Conservation (phyloP, 1,140 invertebrate species). For the Drosophila ananassae region DNA sequence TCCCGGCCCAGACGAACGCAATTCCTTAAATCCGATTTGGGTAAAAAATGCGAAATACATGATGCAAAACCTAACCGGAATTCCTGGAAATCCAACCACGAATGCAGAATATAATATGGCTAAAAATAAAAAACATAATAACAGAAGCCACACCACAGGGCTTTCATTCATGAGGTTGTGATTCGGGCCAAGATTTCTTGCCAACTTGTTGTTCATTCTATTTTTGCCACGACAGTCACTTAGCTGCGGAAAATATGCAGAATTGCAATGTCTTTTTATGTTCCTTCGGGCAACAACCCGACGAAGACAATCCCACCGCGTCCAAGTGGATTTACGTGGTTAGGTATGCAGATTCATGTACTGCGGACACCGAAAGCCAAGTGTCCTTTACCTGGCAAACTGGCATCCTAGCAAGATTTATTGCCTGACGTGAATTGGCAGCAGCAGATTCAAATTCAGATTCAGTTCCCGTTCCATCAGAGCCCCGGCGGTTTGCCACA, state of each 20-base stretch:
- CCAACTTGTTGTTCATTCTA: background rate
- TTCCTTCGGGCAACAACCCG: conserved; percentile 8
- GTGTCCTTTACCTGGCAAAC: conserved; percentile 18
- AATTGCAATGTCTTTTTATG: conserved; percentile 42
- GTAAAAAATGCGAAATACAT: conserved; percentile 8
- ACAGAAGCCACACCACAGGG: conserved; percentile 11
- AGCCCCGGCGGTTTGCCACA: conserved; percentile 9
- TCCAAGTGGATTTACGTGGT: conserved; percentile 46
- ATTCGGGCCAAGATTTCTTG: background rate
- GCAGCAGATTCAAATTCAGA: conserved; percentile 21
- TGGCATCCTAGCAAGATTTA: conserved; percentile 53
- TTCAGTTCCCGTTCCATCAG: background rate
- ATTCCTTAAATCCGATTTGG: conserved; percentile 39
- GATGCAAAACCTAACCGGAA: conserved; percentile 20
- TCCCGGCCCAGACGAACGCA: conserved; percentile 13
- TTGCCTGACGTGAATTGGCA: conserved; percentile 19
- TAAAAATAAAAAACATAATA: conserved; percentile 45
- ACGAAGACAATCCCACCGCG: conserved; percentile 29
- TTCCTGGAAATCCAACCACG: conserved; percentile 29
- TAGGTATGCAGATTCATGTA: conserved; percentile 62
- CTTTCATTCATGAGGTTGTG: conserved; percentile 9
- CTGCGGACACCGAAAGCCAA: conserved; percentile 24
- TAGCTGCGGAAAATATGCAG: conserved; percentile 29
- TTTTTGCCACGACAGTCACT: conserved; percentile 12
- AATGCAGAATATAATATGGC: conserved; percentile 3